Percentiles rank a stretch among this genome's conserved stretches.
phyloP scores from a whole-genome alignment of 2,113 vertebrate species.

The Toxotes chatareus region DNA sequence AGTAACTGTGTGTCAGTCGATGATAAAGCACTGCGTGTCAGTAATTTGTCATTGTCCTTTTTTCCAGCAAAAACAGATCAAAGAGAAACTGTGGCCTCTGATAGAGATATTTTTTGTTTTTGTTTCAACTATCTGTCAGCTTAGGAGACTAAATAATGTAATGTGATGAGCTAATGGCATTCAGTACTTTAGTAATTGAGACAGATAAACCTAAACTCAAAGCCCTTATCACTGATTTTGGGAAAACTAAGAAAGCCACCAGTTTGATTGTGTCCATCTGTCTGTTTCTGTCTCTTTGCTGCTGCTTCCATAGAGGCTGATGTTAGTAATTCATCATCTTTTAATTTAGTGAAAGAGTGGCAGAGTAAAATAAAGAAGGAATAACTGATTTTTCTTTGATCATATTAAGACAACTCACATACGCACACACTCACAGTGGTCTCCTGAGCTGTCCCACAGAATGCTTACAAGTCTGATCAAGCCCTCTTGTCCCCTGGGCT shows the following conservation, averaged over 20 bases:
- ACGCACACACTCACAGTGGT: not conserved
- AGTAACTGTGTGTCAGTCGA: not conserved
- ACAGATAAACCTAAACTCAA: not conserved
- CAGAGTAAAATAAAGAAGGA: not conserved
- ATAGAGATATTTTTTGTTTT: no score
- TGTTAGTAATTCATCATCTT: not conserved
- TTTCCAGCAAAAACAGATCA: no score
- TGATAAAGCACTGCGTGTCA: not conserved
- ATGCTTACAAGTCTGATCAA: constrained; percentile 56
- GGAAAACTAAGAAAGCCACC: not conserved
- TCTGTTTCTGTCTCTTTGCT: not conserved
- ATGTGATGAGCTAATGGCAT: not conserved
- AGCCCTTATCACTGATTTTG: no score
- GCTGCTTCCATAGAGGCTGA: not conserved
- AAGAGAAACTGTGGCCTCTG: no score
- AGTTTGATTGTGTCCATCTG: not conserved
- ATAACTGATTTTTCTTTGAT: constrained; percentile 21
- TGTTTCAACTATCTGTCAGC: not conserved
- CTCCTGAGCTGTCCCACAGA: constrained; percentile 8
- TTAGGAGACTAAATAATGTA: not conserved
- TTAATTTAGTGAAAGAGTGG: constrained; percentile 1
- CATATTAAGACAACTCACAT: not conserved
- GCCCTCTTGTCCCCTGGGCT: constrained; percentile 25
- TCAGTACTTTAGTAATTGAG: not conserved
- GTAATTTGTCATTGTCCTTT: not conserved